phyloP scores from a whole-genome alignment of 2,113 vertebrate genomes.

The Thalassarche chlororhynchos region DNA sequence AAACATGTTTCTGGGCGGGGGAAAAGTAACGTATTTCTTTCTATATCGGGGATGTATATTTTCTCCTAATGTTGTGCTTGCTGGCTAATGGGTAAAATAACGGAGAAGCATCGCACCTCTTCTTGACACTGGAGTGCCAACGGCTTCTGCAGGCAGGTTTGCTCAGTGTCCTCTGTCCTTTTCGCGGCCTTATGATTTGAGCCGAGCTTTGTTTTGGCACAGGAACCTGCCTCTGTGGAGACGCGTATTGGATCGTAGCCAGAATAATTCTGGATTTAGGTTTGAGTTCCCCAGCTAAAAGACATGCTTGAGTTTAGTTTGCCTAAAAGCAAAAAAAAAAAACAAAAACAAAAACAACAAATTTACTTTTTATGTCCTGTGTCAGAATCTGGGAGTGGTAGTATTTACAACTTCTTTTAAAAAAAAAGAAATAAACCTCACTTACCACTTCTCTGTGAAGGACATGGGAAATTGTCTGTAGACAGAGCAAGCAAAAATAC shows the following conservation, averaged over 20 bases:
- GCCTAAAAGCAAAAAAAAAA: background rate
- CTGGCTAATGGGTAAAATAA: background rate
- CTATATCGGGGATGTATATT: accelerated
- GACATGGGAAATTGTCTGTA: background rate
- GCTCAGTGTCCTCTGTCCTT: accelerated
- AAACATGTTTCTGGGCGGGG: too few species aligned
- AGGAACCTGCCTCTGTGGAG: background rate
- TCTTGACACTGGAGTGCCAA: background rate
- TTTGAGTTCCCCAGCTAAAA: background rate
- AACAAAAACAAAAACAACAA: background rate
- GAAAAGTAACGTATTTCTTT: accelerated
- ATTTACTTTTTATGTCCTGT: background rate
- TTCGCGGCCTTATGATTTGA: background rate
- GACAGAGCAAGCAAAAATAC: background rate
- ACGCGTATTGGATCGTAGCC: background rate
- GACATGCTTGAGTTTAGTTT: background rate
- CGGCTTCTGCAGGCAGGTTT: background rate
- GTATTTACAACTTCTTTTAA: background rate
- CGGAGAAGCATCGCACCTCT: background rate
- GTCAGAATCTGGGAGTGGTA: background rate
- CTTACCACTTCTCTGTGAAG: background rate
- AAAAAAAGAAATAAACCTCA: background rate
- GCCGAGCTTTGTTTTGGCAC: background rate
- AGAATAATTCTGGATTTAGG: background rate
- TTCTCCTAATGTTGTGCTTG: accelerated